Base-by-base conservation (phyloP, 2,797 vertebrate genomes). In the Threskiornis aethiopicus region DNA sequence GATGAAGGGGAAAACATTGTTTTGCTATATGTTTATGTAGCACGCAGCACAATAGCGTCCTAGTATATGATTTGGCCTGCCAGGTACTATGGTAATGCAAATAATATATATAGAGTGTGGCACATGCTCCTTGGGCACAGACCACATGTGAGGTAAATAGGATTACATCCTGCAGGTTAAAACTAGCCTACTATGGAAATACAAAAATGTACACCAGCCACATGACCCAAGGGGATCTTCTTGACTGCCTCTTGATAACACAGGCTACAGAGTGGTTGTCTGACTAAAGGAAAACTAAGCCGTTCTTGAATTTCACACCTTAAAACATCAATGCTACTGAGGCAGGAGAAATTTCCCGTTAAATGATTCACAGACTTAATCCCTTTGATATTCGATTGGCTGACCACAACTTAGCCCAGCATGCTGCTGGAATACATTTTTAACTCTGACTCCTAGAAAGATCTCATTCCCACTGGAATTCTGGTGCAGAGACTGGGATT, bases 321-420 rank as follows among this genome's bases (percentile, higher is more conserved):
- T 95, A 92, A 96, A 96, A 97, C 96, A 96, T 96, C 96, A 96
- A 92, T 94, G 96, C 65, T 90, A 96, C 94, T 95, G 94, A 96
- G 82, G 96, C 96, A 95, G 85, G 91, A 96, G 93, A 97, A 97
- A 97, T 97, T 96, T 96, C 95, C 95, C 69, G 20, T 97, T 96
- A 96, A 97, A 97, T 95, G 96, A 97, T 97, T 95, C 96, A 97
- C 92, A 96, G 93, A 65, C 94, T 96, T 97, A 97, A 96, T 97
- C 96, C 96, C 84, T 94, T 97, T 97, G 96, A 97, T 97, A 96
- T 96, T 97, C 69, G 87, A 95, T 97, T 97, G 96, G 96, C 91
- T 97, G 95, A 95, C 95, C 96, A 95, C 91, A 96, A 96, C 79
- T 96, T 93, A 96, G 82, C 95, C 95, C 96, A 97, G 96, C 96